Percentiles rank a stretch among this genome's conserved stretches.
phyloP scores from a whole-genome alignment of 1,140 invertebrate genomes.

The Stegodyphus dumicola region DNA sequence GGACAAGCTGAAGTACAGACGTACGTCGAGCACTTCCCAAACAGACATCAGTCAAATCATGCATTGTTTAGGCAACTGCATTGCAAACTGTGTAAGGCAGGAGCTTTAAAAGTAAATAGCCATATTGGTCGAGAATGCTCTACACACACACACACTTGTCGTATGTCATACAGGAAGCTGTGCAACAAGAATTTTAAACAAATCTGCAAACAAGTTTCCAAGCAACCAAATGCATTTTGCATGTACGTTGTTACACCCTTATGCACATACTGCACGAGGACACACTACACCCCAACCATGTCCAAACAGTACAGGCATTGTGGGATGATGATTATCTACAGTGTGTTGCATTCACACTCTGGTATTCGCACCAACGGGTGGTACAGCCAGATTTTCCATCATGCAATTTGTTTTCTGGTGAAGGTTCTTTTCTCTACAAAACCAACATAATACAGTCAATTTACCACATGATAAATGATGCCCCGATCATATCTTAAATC shows the following conservation, averaged over 20 bases:
- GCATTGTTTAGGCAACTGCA: not conserved
- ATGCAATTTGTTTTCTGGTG: no score
- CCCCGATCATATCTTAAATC: no score
- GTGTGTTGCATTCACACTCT: not conserved
- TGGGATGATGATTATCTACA: not conserved
- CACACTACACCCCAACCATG: not conserved
- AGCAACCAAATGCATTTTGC: not conserved
- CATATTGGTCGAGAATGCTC: not conserved
- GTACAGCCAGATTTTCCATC: no score
- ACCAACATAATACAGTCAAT: no score
- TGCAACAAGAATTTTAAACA: not conserved
- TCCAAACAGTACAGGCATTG: not conserved
- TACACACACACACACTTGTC: not conserved
- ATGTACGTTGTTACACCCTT: not conserved
- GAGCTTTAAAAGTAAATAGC: not conserved
- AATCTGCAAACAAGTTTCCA: not conserved
- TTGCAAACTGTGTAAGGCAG: not conserved
- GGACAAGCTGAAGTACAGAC: not conserved
- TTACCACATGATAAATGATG: no score
- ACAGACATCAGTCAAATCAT: not conserved
- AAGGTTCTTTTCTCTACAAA: no score
- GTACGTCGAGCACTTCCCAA: not conserved
- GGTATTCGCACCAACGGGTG: no score
- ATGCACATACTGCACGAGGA: not conserved
- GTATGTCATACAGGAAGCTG: not conserved